Base-by-base conservation (phyloP, 2,888 invertebrate genomes). In the Phragmatobia fuliginosa region DNA sequence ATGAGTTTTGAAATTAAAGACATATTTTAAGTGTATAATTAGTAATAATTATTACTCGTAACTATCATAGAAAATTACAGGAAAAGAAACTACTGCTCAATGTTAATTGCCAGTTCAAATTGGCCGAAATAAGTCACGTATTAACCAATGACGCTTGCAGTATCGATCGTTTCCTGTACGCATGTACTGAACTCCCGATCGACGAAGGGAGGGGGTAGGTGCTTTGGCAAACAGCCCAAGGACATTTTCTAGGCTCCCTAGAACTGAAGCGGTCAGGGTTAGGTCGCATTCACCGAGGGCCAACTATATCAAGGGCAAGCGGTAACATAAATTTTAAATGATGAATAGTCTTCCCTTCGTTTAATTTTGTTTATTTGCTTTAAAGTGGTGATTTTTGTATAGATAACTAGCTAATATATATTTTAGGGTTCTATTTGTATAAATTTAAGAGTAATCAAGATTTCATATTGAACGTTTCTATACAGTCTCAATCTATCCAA, bases 141-240 rank as follows among this genome's bases (percentile, higher is more conserved):
- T 73, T 70, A 66, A 32, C 36, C 41, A 41, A 41, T 32, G 77
- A 85, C 87, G 90, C 91, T 88, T 87, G 85, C 84, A 87, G 89
- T 91, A 92, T 90, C 83, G 88, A 83, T 82, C 77, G 81, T 87
- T 92, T 92, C 89, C 91, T 89, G 88, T 76, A 72, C 75, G 72
- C 79, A 83, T 85, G 84, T 84, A 74, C 74, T 81, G 73, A 82
- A 77, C 80, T 81, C 81, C 82, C 85, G 75, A 62, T 65, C 66
- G 36, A 60, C 61, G 52, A 67, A 74, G 67, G 73, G 60, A 72
- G 74, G 70, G 77, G 63, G 33, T 28, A 32, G n/a, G 32, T 31
- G 61, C 28, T 69, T 83, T 93, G 93, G 94, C 93, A 89, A 71
- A 49, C 56, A 77, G 92, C 93, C 93, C 94, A 91, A 92, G 94